Base-by-base conservation (phyloP, 1,140 invertebrate species). In the Pachyrhynchus sulphureomaculatus region DNA sequence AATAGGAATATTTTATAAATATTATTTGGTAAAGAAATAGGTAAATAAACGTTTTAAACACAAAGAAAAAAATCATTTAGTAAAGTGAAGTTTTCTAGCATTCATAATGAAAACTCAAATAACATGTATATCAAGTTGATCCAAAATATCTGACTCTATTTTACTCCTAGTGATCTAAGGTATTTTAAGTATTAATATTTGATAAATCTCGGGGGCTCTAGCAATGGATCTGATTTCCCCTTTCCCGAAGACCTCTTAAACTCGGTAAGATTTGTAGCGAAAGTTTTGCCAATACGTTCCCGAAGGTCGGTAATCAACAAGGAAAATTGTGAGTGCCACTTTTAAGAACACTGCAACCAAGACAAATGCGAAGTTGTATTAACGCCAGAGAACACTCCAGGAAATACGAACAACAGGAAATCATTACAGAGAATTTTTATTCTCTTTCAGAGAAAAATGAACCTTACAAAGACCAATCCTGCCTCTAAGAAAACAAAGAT, bases 361-460 rank as follows among this genome's bases (percentile, higher is more conserved):
- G 84, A 87, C 44, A 80, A 81, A 33, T 88, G 87, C 68, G 83
- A 84, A 60, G 80, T 85, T 72, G 80, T 83, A 8, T 90, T 91
- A 89, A 89, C 12, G 91, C 92, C 36, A 78, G 88, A 61, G 91
- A 93, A 64, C 93, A 95, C 71, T 86, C 92, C 0, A 83, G 90
- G 59, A 89, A 91, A 62, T 92, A 95, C 76, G 91, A 92, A 64
- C 86, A 91, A 36, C 92, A 94, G 72, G 90, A 92, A 64, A 84
- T 89, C 62, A 87, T 94, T 24, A 92, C 88, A 0, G 90, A 92
- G 20, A 85, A 87, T 1, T 91, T 88, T 70, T 94, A 89, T 75
- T 83, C 80, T 39, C 83, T 81, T 1, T 82, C 82, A 33, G 82
- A 79, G 0, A 72, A 77, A 0, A 76, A 85, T 60, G 86, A 87